Base-by-base conservation (phyloP, 2,888 invertebrate genomes). In the Pollenia labialis region DNA sequence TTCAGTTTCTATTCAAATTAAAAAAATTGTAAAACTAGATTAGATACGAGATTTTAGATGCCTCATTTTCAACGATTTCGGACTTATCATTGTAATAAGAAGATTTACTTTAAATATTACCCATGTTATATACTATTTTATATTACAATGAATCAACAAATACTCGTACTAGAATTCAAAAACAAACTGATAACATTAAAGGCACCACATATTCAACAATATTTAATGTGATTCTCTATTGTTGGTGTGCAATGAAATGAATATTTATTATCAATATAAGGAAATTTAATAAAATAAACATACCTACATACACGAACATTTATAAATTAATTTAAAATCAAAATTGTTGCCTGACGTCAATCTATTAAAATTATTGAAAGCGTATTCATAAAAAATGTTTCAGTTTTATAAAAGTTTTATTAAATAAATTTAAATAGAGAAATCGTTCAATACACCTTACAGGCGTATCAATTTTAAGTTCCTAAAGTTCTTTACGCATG, bases 211-310 rank as follows among this genome's bases (percentile, higher is more conserved):
- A 69, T 56, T 71, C 56, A 72, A 68, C 56, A 79, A 71, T 62
- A 60, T 44, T 48, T 50, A 50, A 66, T 42, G 32, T 60, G 58
- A 68, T 81, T 68, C 75, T 81, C 75, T 81, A 81, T 81, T 81
- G 68, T 75, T 81, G 68, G 48, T 81, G 50, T 74, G 48, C 12
- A 72, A 58, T 74, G 4, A 81, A 74, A 52, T 52, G 4, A 46
- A 77, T 60, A 71, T 69, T 54, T 68, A 74, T 79, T 87, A 87
- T 87, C 86, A 84, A 72, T 71, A 87, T 72, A 72, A 87, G 83
- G 86, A 87, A 86, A 86, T 83, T 86, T 66, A 46, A 83, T n/a
- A 60, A 58, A 58, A 46, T 72, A 58, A 46, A 44, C 0, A 14
- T 48, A 62, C 14, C 18, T 18, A 12, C 12, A 42, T 16, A 9